Evolutionary conservation across 92 coral and sea anemone species (phyloP), one percentile per base, ranked within the genome.

Genomic region (Phenganax stokvisi): DNA sequence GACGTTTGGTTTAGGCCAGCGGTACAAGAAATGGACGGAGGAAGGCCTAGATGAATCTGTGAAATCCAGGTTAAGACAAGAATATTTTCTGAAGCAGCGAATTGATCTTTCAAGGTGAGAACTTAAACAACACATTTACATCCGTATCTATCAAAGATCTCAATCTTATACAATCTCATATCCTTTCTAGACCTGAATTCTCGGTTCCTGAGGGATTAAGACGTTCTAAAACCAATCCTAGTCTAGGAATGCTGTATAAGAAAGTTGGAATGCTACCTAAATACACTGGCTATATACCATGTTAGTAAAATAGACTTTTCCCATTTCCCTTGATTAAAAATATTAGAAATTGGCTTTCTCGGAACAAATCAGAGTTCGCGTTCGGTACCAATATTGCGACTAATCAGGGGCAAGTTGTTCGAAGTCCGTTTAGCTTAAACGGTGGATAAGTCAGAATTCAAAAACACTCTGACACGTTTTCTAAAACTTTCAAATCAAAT

Each of bases 271-370:
- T 93, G 97, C 87, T 91, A 65, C 98, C 98, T 15, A 93, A 93
- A 68, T 93, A 93, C 83, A 94, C 98, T 1, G 98, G 98, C 82
- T 94, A 94, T 51, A 90, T 94, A 56, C 98, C 98, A 28, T 97
- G 98, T 94, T 78, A 73, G 98, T 92, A 73, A 28, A 31, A 17
- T 4, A 85, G 47, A 37, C 47, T 37, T 20, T 20, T 37, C 47
- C 47, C 47, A 37, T 37, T 37, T 37, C 47, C 47, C 47, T 5
- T 37, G 47, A 37, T 37, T 5, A 37, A 37, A 37, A 37, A 37
- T 1, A 5, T 37, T 37, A 37, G 5, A 1, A 5, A 37, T 37
- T 37, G 47, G 47, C 47, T 37, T 37, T 37, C 47, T 37, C 47
- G 5, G 47, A 5, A 37, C 47, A 37, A 37, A 37, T 5, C 47